phyloP scores from a whole-genome alignment of 2,797 vertebrate species.

The Lepilemur ruficaudatus region DNA sequence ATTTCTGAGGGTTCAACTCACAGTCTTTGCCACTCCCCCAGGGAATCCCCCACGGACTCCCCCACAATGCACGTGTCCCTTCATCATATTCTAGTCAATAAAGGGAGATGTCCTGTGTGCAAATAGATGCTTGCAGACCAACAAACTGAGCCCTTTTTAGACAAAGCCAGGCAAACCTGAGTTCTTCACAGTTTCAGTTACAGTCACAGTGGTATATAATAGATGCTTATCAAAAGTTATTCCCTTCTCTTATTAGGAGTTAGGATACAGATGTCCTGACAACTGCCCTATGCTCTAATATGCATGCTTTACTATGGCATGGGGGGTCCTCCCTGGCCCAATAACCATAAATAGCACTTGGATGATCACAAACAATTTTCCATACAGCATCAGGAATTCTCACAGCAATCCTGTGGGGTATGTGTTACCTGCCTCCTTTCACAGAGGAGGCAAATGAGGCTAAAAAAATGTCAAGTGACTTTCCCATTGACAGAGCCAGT shows the following conservation, averaged over 20 bases:
- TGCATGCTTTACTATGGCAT: accelerated
- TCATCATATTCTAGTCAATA: neutral
- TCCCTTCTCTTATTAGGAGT: neutral
- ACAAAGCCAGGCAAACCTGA: neutral
- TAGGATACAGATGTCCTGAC: accelerated
- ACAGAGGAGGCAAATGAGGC: neutral
- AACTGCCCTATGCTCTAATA: too few species aligned
- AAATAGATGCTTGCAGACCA: too few species aligned
- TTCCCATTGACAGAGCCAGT: neutral
- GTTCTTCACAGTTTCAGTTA: neutral
- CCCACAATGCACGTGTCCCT: neutral
- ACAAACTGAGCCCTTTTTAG: neutral
- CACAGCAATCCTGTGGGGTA: neutral
- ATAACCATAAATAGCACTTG: neutral
- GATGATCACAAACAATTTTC: neutral
- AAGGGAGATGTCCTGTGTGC: neutral
- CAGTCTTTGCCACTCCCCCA: neutral
- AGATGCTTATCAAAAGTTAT: neutral
- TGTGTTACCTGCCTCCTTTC: neutral
- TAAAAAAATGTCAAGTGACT: neutral
- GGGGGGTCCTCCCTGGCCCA: neutral
- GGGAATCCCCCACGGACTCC: too few species aligned
- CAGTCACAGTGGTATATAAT: accelerated
- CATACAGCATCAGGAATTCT: neutral
- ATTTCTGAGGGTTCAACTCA: neutral